phyloP scores from a whole-genome alignment of 2,797 vertebrate genomes.

The Crypturellus tataupa region DNA sequence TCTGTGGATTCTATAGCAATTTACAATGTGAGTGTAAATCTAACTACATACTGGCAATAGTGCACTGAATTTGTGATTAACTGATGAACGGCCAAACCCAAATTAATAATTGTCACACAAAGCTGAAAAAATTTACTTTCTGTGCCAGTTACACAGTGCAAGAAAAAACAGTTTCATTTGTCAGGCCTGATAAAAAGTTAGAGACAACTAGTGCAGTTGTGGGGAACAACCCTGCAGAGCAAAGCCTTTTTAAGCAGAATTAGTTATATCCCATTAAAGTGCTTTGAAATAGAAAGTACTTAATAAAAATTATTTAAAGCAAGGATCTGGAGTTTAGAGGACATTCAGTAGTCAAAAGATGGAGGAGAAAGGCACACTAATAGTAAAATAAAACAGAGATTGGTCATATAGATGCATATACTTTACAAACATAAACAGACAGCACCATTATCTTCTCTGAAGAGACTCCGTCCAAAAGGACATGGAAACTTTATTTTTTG shows the following conservation, averaged over 20 bases:
- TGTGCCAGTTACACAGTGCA: neutral
- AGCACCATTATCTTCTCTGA: slow-evolving; percentile 73
- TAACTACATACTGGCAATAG: neutral
- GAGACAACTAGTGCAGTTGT: neutral
- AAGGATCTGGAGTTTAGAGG: neutral
- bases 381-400: slow-evolving; percentile 48
- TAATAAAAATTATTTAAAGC: neutral
- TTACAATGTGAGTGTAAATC: neutral
- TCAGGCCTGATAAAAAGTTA: neutral
- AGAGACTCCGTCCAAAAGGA: slow-evolving; percentile 22
- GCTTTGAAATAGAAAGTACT: slow-evolving; percentile 50
- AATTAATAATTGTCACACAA: neutral
- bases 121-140: neutral
- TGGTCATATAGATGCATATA: slow-evolving; percentile 70
- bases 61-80: neutral
- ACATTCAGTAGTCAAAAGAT: slow-evolving; percentile 27
- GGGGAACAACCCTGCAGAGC: neutral
- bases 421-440: slow-evolving; percentile 46
- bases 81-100: neutral
- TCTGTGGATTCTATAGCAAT: neutral
- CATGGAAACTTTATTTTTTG: slow-evolving; percentile 80
- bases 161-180: neutral
- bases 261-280: slow-evolving; percentile 38
- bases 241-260: neutral
- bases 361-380: slow-evolving; percentile 49